Percentiles rank a stretch among this genome's conserved stretches.
phyloP scores from a whole-genome alignment of 1,140 invertebrate genomes.

The Sycobia sp. region DNA sequence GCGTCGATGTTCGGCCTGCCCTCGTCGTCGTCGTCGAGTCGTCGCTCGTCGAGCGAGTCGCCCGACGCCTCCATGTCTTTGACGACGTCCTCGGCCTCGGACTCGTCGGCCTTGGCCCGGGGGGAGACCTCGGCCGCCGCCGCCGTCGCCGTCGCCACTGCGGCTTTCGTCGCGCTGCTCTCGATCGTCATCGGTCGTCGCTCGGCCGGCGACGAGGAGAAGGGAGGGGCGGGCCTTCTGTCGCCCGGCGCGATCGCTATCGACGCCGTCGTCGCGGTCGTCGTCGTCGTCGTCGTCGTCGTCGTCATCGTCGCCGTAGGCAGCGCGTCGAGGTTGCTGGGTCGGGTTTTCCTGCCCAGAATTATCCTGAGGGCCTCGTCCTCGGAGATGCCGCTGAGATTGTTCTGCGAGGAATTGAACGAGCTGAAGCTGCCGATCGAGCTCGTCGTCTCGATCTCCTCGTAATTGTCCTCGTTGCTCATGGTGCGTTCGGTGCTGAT shows the following conservation, averaged over 20 bases:
- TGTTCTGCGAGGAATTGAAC: conserved; percentile 53
- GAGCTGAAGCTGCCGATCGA: conserved; percentile 55
- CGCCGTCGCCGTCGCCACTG: too few relatives aligned
- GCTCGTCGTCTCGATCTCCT: conserved; percentile 54
- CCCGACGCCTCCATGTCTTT: too few relatives aligned
- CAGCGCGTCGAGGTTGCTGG: too few relatives aligned
- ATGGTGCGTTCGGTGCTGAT: conserved; percentile 61
- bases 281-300: too few relatives aligned
- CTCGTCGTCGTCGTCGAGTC: conserved; percentile 8
- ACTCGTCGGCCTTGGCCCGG: conserved; percentile 2
- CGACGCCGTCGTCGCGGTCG: too few relatives aligned
- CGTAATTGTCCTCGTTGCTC: conserved; percentile 42
- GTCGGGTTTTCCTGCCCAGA: conserved; percentile 47
- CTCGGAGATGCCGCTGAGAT: conserved; percentile 52
- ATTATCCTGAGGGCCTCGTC: conserved; percentile 73
- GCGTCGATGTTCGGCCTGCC: conserved; percentile 36
- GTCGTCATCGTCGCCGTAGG: too few relatives aligned
- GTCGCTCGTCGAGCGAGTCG: too few relatives aligned
- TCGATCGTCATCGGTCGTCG: neutral
- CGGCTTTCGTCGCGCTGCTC: neutral
- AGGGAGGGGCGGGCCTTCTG: too few relatives aligned
- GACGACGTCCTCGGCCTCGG: neutral
- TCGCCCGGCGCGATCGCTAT: too few relatives aligned
- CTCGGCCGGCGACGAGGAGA: too few relatives aligned
- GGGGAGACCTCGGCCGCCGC: neutral